Evolutionary conservation across 2,888 invertebrate genomes (phyloP).

Genomic region (Apocheima hispidaria): DNA sequence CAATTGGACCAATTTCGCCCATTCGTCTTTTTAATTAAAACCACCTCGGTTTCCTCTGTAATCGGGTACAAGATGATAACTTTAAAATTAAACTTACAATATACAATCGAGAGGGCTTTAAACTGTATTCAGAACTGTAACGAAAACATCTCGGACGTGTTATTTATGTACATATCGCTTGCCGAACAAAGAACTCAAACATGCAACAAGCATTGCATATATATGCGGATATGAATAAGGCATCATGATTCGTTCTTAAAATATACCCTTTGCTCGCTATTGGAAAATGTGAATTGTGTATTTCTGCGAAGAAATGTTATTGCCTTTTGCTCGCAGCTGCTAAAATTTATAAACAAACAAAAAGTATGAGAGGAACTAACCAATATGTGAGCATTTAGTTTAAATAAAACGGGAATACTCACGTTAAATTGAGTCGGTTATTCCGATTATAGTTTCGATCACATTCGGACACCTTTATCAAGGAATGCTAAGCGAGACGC

Average conservation of each 20-base stretch:
- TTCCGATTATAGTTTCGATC: too few relatives aligned
- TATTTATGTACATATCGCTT: not conserved
- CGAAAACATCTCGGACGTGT: not conserved
- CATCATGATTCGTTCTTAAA: constrained; percentile 19
- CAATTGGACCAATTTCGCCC: not conserved
- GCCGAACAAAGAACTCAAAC: constrained; percentile 30
- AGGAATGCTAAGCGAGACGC: too few relatives aligned
- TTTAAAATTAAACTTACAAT: constrained; percentile 1
- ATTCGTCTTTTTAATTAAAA: not conserved
- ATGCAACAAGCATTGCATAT: constrained; percentile 21
- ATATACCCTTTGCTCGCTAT: constrained; percentile 20
- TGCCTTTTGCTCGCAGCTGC: not conserved
- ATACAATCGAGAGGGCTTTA: too few relatives aligned
- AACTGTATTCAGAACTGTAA: constrained; percentile 4
- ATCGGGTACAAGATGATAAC: not conserved
- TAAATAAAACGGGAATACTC: too few relatives aligned
- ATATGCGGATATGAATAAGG: constrained; percentile 24
- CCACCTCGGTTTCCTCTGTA: too few relatives aligned
- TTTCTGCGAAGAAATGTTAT: constrained; percentile 8
- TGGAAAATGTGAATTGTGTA: constrained; percentile 22
- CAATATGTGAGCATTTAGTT: too few relatives aligned
- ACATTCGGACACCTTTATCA: too few relatives aligned
- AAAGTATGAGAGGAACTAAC: not conserved
- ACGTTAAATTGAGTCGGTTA: too few relatives aligned
- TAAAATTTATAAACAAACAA: not conserved